Conservation (phyloP, 2,888 invertebrate genomes). For the Heliothis peltigera region DNA sequence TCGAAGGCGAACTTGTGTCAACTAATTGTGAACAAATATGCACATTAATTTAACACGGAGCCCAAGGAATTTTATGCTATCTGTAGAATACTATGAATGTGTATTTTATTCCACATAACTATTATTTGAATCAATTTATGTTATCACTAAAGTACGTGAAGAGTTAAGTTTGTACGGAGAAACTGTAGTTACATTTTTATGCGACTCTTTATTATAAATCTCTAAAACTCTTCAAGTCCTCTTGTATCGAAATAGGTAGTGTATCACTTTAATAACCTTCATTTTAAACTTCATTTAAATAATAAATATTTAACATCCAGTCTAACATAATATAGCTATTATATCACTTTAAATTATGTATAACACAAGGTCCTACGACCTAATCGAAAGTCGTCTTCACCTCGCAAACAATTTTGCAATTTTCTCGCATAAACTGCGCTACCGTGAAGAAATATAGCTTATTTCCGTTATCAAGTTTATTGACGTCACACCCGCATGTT, state of each 20-base stretch:
- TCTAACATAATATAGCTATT: slow-evolving; percentile 6
- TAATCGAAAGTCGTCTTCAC: slow-evolving; percentile 28
- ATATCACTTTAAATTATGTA: slow-evolving; percentile 39
- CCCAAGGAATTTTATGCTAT: no score
- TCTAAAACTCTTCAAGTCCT: no score
- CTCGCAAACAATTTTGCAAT: slow-evolving; percentile 10
- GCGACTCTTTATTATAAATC: no score
- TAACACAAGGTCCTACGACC: slow-evolving; percentile 28
- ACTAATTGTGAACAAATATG: slow-evolving; percentile 43
- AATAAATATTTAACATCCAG: neutral
- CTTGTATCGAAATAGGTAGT: neutral
- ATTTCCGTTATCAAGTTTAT: slow-evolving; percentile 19
- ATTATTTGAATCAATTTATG: neutral
- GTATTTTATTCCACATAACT: neutral
- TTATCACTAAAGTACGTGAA: neutral
- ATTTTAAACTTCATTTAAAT: no score
- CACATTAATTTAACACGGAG: slow-evolving; percentile 16
- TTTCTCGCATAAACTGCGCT: slow-evolving; percentile 21
- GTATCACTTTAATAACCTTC: neutral
- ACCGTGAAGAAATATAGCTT: slow-evolving; percentile 18
- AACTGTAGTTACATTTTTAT: no score
- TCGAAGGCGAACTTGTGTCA: slow-evolving; percentile 41
- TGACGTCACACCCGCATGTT: slow-evolving; percentile 20
- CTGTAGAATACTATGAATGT: neutral
- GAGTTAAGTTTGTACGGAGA: neutral